Evolutionary conservation across 2,797 vertebrate species (phyloP).

Genomic region (Halcyon leucocephala): DNA sequence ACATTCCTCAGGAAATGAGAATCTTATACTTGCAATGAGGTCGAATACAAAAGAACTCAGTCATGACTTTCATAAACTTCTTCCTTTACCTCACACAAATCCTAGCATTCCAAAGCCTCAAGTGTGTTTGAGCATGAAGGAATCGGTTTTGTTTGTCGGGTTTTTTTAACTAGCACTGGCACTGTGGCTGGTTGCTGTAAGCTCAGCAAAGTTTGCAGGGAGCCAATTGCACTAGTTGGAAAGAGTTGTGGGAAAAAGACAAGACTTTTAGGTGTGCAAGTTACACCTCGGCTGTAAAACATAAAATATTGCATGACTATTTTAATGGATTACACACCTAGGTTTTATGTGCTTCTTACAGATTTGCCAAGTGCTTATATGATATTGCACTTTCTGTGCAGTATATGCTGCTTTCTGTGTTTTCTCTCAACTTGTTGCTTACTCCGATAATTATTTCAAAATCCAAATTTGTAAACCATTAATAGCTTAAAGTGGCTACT

Average conservation of each 20-base stretch:
- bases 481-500: neutral
- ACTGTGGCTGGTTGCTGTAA: neutral
- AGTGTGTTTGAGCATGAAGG: neutral
- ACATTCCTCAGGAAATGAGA: constrained; percentile 23
- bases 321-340: neutral
- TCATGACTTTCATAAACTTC: neutral
- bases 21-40: neutral
- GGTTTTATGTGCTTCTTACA: neutral
- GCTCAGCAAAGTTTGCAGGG: neutral
- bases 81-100: neutral
- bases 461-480: neutral
- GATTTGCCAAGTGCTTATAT: neutral
- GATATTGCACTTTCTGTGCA: neutral
- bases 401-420: neutral
- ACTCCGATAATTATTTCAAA: neutral
- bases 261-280: neutral
- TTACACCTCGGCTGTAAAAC: neutral
- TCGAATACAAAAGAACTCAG: neutral
- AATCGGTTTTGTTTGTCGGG: neutral
- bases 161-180: neutral
- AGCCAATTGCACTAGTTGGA: neutral
- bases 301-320: neutral
- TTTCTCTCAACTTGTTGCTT: neutral
- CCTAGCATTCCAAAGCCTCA: neutral
- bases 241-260: neutral